phyloP scores from a whole-genome alignment of 2,797 vertebrate species.

The Pangasius sanitwongsei region DNA sequence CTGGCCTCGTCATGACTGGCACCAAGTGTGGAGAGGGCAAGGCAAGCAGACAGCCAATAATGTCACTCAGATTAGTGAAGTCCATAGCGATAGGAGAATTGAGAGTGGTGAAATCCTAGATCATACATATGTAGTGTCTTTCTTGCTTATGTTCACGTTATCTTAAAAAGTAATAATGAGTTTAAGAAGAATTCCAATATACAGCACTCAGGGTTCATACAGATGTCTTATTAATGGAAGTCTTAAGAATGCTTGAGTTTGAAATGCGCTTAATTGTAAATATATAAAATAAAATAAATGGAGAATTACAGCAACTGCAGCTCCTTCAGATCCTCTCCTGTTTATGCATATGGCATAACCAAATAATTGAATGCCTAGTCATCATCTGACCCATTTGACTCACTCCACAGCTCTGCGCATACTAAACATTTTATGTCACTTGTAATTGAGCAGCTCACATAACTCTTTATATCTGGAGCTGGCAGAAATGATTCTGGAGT shows the following conservation, averaged over 20 bases:
- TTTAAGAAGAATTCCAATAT: neutral
- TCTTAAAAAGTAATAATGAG: neutral
- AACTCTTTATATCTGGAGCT: slow-evolving; percentile 12
- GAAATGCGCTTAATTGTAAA: slow-evolving; percentile 3
- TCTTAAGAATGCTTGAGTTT: neutral
- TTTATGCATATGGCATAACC: slow-evolving; percentile 2
- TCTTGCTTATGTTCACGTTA: neutral
- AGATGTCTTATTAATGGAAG: neutral
- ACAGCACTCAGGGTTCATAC: neutral
- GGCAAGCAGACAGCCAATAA: slow-evolving; percentile 70
- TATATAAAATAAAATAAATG: neutral
- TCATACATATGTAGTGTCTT: neutral
- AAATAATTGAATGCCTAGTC: slow-evolving; percentile 18
- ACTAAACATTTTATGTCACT: slow-evolving; percentile 9
- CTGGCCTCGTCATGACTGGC: slow-evolving; percentile 88
- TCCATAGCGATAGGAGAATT: neutral
- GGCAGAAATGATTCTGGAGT: neutral
- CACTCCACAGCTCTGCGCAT: neutral
- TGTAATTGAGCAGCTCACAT: slow-evolving; percentile 4
- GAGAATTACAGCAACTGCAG: neutral
- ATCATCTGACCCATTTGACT: slow-evolving; percentile 9
- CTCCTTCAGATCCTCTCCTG: neutral
- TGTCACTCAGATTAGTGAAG: neutral
- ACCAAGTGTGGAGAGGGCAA: slow-evolving; percentile 90
- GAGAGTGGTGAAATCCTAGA: neutral